These are phyloP conservation scores for Lissocephala sabroskyi DNA, from an alignment of 2,888 invertebrate genomes.

Conservation along the genomic window DNA sequence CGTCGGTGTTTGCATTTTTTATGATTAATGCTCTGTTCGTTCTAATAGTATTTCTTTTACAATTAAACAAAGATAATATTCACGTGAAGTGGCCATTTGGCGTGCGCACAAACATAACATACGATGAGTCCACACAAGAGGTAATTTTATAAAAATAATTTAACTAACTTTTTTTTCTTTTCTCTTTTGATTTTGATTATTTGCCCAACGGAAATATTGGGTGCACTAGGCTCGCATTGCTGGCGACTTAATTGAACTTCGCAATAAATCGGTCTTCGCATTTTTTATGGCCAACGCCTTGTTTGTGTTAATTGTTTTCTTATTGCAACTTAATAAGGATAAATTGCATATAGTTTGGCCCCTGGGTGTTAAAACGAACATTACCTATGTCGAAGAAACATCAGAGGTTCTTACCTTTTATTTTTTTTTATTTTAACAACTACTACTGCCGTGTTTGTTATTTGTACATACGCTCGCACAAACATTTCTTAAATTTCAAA, in stretches of 20 bases:
- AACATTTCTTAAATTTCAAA: too few species aligned
- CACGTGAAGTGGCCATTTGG: constrained; percentile 98
- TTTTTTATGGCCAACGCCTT: constrained; percentile 99
- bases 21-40: constrained; percentile 99
- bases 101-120: constrained; percentile 93
- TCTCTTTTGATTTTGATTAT: constrained; percentile 37
- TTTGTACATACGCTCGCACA: constrained; percentile 10
- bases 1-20: constrained; percentile 96
- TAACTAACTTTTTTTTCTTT: constrained; percentile 38
- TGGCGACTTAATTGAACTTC: constrained; percentile 91
- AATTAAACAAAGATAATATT: constrained; percentile 96
- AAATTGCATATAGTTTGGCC: constrained; percentile 98
- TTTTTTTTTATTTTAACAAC: constrained; percentile 16
- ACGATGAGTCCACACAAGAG: constrained; percentile 91
- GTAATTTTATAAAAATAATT: constrained; percentile 76
- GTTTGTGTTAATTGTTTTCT: constrained; percentile 98
- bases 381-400: constrained; percentile 93
- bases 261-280: constrained; percentile 97
- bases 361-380: constrained; percentile 94
- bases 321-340: constrained; percentile 99
- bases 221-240: constrained; percentile 84
- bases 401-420: constrained; percentile 81
- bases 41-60: constrained; percentile 97
- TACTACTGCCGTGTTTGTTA: constrained; percentile 36
- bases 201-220: constrained; percentile 4